Base-by-base conservation (phyloP, 2,797 vertebrate species). In the Acridotheres tristis region DNA sequence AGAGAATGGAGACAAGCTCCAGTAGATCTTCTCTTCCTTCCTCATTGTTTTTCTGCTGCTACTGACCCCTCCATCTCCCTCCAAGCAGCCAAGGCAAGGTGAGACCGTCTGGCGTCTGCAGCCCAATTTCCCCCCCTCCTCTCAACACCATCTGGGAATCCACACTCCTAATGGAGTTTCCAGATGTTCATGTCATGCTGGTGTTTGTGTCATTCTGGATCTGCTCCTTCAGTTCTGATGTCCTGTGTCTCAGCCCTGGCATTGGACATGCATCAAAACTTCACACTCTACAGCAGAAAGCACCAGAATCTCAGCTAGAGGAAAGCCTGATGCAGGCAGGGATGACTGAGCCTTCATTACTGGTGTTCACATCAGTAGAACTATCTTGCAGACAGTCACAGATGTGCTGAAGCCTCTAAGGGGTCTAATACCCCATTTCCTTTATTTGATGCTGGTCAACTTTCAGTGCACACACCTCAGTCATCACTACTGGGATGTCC, bases 11-110 rank as follows among this genome's bases (percentile, higher is more conserved):
- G 90, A 85, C 88, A 90, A 91, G 63, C 67, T 94, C 89, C 85
- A 63, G 74, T 48, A 94, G 89, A 86, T 94, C 96, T 95, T 96
- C 92, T 94, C 96, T 95, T 96, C 92, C 92, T 92, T 94, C 74
- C 69, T 77, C 48, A 45, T 71, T 94, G 89, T 84, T 96, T 93
- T 84, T 84, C 66, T 93, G 30, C 63, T 91, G 69, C 69, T 89
- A 14, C 74, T 93, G 91, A 95, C 88, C 87, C 66, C 55, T 92
- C 73, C 67, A 91, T 68, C 89, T 94, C 78, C 59, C 76, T 78
- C 62, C 79, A 75, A 67, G 91, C 89, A 1, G 29, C 92, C 88
- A 90, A 94, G 48, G 83, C 89, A 93, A 96, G 91, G 94, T 93
- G 93, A 96, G 83, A 94, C 73, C 4, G 79, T 90, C 96, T 96